Evolutionary conservation across 2,797 vertebrate genomes (phyloP), one percentile per base, ranked within the genome.

Genomic region (Cryptoprocta ferox): DNA sequence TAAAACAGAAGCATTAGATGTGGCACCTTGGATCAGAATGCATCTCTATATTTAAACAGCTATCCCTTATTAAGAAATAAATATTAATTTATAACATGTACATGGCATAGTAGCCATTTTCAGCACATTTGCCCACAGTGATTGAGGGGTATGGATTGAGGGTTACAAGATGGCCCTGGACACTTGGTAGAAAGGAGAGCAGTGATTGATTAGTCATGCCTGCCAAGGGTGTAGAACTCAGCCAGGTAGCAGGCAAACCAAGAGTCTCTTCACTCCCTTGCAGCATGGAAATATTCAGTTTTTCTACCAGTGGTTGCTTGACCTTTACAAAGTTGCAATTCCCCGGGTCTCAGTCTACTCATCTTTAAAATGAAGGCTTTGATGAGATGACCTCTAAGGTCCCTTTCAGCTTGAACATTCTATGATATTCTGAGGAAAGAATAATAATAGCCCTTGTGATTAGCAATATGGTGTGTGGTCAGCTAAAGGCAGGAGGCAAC

Each of bases 311-410:
- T 9, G 89, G 30, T 37, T 70, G 76, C 83, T 87, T 96, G 87
- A 92, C 53, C 86, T 93, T n/a, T 95, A 45, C 45, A n/a, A 94
- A 95, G 70, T 1, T 75, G n/a, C 16, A 12, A 42, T 83, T 93
- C 56, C 39, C 56, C 37, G 48, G 37, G 24, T 79, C 68, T 94
- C 3, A 0, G 6, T 73, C 68, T 95, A 56, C 70, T 93, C 75
- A 50, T 94, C 65, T 96, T 96, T 94, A 82, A 96, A 96, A 96
- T 48, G 66, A 97, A 8, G 42, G 19, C 79, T 97, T 84, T 94
- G 94, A 96, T 96, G 86, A 95, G 53, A 92, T 94, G 90, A 93
- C 71, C 95, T 92, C 84, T 73, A 56, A 93, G 66, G 81, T 90
- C 70, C 35, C 66, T 95, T 94, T 66, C 4, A 79, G 26, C 39